Evolutionary conservation across 2,797 vertebrate genomes (phyloP).

Genomic region (Myotis findleyi): DNA sequence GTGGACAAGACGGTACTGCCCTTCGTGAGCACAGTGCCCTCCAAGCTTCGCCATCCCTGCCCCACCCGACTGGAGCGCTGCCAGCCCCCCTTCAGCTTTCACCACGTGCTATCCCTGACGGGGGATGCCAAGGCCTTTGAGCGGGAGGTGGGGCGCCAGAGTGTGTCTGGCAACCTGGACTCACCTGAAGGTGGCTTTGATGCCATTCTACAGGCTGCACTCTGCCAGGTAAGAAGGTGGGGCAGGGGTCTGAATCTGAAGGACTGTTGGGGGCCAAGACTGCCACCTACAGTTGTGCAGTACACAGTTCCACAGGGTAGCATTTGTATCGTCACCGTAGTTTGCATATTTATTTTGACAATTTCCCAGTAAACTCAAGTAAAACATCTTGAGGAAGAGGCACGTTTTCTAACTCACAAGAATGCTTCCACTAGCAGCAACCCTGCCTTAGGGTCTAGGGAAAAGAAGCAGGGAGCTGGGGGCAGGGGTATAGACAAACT

Average conservation of each 20-base stretch:
- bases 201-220: conserved; percentile 90
- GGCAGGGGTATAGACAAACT: not conserved
- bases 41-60: conserved; percentile 86
- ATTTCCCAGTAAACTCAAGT: not conserved
- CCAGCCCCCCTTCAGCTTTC: conserved; percentile 88
- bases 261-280: not conserved
- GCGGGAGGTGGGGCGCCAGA: conserved; percentile 87
- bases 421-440: not conserved
- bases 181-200: conserved; percentile 90
- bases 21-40: conserved; percentile 86
- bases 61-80: conserved; percentile 82
- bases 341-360: not conserved
- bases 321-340: not conserved
- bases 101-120: conserved; percentile 87
- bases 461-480: not conserved
- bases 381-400: not conserved
- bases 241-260: not conserved
- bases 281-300: not conserved
- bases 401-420: not conserved
- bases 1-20: conserved; percentile 91
- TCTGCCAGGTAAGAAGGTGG: conserved; percentile 86
- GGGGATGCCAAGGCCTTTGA: conserved; percentile 84
- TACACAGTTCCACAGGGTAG: not conserved
- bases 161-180: conserved; percentile 90
- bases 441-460: not conserved